phyloP scores from a whole-genome alignment of 2,797 vertebrate genomes.

The Sebastes nivosus region DNA sequence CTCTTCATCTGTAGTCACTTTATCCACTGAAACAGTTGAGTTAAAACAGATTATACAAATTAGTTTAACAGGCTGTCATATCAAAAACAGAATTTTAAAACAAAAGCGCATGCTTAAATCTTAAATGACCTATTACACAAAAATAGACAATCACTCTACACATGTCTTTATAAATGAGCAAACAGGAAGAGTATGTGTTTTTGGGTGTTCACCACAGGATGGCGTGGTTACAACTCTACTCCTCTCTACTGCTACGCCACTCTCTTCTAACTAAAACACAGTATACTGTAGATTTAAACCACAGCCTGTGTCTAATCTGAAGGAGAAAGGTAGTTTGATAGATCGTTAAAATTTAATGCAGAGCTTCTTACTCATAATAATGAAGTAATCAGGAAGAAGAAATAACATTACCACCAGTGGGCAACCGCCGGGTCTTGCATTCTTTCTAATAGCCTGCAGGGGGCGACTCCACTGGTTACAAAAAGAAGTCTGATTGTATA shows the following conservation, averaged over 20 bases:
- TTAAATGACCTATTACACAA: background rate
- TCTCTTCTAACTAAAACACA: background rate
- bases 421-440: no score
- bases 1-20: conserved; percentile 87
- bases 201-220: background rate
- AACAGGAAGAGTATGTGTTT: background rate
- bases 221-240: background rate
- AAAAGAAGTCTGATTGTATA: no score
- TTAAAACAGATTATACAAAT: background rate
- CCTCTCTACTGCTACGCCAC: background rate
- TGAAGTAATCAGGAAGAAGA: background rate
- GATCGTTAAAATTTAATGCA: background rate
- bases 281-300: background rate
- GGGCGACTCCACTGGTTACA: no score
- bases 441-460: no score
- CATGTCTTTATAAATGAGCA: background rate
- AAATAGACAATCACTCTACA: background rate
- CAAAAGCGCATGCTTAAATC: background rate
- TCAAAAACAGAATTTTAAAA: background rate
- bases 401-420: background rate
- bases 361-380: background rate
- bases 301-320: background rate
- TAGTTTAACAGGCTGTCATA: background rate
- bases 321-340: background rate
- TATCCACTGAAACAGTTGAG: conserved; percentile 81